Conservation (phyloP, 2,797 vertebrate genomes). For the Gambusia yucatana region DNA sequence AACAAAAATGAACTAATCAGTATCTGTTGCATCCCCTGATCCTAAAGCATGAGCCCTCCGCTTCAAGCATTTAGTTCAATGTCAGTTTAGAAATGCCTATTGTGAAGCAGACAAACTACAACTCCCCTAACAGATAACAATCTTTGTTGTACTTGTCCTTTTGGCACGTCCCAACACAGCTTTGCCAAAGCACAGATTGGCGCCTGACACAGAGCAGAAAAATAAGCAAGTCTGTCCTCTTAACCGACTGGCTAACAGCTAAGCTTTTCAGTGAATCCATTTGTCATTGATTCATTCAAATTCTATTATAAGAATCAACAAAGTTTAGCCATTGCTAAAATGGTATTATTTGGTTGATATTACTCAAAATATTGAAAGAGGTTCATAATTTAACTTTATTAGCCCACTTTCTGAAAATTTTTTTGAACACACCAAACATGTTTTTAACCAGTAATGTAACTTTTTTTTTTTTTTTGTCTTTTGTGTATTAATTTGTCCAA, state of each 20-base stretch:
- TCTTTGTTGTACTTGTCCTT: too few species aligned
- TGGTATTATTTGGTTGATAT: too few species aligned
- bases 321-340: neutral
- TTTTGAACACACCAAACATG: neutral
- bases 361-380: too few species aligned
- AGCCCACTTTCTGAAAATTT: neutral
- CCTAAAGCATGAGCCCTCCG: neutral
- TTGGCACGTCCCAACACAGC: too few species aligned
- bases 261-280: neutral
- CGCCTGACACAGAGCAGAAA: neutral
- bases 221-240: neutral
- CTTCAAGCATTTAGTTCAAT: neutral
- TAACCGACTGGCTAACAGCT: neutral
- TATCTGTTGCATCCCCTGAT: too few species aligned
- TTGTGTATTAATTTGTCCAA: neutral
- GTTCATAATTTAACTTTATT: neutral
- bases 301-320: neutral
- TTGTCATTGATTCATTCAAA: neutral
- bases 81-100: neutral
- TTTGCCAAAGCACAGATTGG: neutral
- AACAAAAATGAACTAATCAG: too few species aligned
- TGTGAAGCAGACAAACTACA: neutral
- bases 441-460: neutral
- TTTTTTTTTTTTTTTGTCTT: neutral
- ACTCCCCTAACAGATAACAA: neutral